Conservation (phyloP, 2,888 invertebrate genomes). For the Frankliniella intonsa region DNA sequence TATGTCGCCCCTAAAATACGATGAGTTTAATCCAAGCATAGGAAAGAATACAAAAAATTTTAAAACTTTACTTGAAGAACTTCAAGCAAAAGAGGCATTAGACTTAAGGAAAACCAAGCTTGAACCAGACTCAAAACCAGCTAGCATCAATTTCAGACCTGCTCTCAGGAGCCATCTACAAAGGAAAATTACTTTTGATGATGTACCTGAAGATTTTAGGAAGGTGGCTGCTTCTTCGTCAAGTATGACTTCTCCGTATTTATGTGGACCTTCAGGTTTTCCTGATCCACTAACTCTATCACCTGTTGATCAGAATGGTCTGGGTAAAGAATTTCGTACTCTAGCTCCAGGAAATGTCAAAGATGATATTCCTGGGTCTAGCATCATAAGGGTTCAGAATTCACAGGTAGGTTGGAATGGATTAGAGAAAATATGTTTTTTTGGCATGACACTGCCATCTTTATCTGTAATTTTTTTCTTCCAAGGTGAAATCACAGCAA, state of each 20-base stretch:
- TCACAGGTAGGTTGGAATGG: constrained; percentile 37
- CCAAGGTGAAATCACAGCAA: constrained; percentile 29
- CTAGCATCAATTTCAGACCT: neutral
- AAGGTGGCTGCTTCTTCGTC: neutral
- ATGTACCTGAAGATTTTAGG: neutral
- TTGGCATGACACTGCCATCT: neutral
- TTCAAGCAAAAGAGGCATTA: neutral
- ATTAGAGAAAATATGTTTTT: neutral
- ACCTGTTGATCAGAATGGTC: neutral
- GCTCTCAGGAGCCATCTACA: neutral
- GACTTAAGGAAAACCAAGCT: neutral
- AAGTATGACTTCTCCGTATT: too few relatives aligned
- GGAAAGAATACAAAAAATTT: too few relatives aligned
- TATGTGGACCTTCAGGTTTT: neutral
- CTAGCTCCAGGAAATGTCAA: constrained; percentile 33
- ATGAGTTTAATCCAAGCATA: neutral
- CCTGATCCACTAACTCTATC: neutral
- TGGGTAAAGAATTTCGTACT: constrained; percentile 35
- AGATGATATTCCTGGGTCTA: constrained; percentile 33
- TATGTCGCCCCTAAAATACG: neutral
- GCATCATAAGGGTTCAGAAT: constrained; percentile 39
- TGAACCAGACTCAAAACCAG: neutral
- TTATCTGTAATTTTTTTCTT: neutral
- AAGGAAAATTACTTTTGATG: constrained; percentile 8
- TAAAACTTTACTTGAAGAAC: too few relatives aligned